Evolutionary conservation across 2,797 vertebrate species (phyloP).

Genomic region (Enteromius radiatus): DNA sequence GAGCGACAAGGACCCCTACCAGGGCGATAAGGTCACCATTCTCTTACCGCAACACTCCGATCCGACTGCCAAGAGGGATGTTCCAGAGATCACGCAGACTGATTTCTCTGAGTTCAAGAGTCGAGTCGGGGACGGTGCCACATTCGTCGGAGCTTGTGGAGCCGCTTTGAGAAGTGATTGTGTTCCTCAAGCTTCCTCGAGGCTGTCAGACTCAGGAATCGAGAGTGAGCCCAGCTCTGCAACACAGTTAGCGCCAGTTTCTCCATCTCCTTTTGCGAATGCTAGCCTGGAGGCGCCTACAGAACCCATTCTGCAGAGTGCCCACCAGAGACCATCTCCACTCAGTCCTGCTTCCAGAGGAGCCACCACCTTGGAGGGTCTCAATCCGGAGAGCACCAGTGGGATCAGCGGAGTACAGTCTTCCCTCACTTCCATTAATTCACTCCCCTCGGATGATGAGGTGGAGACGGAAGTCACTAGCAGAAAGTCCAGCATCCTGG

Average conservation of each 20-base stretch:
- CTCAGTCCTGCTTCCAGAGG: conserved; percentile 79
- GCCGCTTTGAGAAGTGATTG: conserved; percentile 75
- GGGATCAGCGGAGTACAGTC: conserved; percentile 94
- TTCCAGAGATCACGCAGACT: conserved; percentile 69
- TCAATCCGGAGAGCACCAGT: conserved; percentile 88
- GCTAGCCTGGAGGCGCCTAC: conserved; percentile 65
- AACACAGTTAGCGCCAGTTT: conserved; percentile 81
- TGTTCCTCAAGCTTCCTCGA: conserved; percentile 84
- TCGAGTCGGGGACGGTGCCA: conserved; percentile 53
- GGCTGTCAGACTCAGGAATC: conserved; percentile 96
- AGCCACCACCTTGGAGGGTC: conserved; percentile 76
- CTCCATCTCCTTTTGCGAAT: conserved; percentile 75
- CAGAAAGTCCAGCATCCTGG: conserved; percentile 79
- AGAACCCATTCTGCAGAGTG: conserved; percentile 74
- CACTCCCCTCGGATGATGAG: conserved; percentile 95
- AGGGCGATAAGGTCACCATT: conserved; percentile 84
- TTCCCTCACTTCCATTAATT: conserved; percentile 97
- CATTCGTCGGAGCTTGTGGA: conserved; percentile 67
- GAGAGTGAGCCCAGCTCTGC: conserved; percentile 96
- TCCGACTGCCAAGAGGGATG: conserved; percentile 54
- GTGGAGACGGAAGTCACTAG: conserved; percentile 75
- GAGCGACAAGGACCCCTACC: conserved; percentile 78
- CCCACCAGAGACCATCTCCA: conserved; percentile 66
- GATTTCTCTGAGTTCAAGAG: conserved; percentile 69
- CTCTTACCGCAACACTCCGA: conserved; percentile 71